Base-by-base conservation (phyloP, 2,113 vertebrate species). In the Gobio gobio region DNA sequence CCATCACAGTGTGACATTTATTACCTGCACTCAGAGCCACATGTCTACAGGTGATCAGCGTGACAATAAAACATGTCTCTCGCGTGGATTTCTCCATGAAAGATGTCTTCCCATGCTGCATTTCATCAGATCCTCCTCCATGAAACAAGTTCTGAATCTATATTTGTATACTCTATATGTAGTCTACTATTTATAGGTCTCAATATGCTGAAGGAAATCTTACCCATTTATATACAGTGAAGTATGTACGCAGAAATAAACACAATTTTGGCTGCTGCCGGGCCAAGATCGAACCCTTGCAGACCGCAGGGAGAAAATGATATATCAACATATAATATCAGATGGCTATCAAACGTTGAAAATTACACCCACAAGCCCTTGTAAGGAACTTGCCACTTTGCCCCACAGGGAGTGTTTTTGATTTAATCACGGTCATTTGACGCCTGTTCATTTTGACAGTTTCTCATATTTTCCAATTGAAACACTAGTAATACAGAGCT, bases 31-130 rank as follows among this genome's bases (percentile, higher is more conserved):
- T 68, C 76, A 59, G n/a, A 45, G 33, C 66, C 61, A 33, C 33
- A 24, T 61, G 83, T 78, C 51, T 79, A 77, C 64, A 49, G 74
- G 74, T 43, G 73, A 83, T 83, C 81, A 78, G 66, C 1, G 7
- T 43, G 64, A 40, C 66, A 72, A 72, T 72, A 82, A 72, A 82
- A 58, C 45, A 24, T 24, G 36, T n/a, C 33, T 58, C 4, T 61
- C 4, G n/a, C 43, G 22, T 61, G 72, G 40, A 29, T 83, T 36
- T 63, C 14, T 77, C 36, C 2, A 3, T 63, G n/a, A 43, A 45
- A 47, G 8, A 80, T 64, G 14, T n/a, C 36, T 51, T 81, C 10
- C 61, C n/a, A 66, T 81, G 45, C 68, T 54, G 61, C 26, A 82
- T 51, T 68, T 49, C 26, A 66, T 68, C 26, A 82, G 4, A 63